Evolutionary conservation across 2,113 vertebrate species (phyloP).

Genomic region (Bungarus multicinctus): DNA sequence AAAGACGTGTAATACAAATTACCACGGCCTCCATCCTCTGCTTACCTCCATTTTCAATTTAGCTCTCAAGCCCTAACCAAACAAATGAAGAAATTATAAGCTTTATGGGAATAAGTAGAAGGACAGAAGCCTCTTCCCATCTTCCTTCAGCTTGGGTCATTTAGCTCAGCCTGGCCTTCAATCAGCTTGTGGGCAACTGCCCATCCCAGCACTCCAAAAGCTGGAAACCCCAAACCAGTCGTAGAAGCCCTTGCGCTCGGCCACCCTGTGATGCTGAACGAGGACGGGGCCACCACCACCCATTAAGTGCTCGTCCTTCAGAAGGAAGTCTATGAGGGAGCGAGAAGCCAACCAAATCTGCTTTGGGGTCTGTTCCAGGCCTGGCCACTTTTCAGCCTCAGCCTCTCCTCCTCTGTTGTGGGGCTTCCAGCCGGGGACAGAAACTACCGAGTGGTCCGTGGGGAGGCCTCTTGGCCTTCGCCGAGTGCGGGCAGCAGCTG

Average conservation of each 20-base stretch:
- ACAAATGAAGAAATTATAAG: neutral
- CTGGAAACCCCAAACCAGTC: neutral
- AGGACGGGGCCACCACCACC: neutral
- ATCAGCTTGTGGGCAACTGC: neutral
- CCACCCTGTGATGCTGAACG: neutral
- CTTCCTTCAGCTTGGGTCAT: neutral
- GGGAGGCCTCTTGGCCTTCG: neutral
- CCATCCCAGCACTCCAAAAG: neutral
- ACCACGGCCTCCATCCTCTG: neutral
- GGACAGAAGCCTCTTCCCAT: neutral
- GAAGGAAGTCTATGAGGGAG: neutral
- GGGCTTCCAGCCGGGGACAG: neutral
- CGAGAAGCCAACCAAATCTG: neutral
- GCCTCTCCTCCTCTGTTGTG: neutral
- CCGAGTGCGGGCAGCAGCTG: neutral
- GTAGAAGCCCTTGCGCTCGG: neutral
- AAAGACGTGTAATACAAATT: neutral
- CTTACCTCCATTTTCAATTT: neutral
- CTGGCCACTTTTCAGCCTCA: neutral
- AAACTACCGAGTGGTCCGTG: neutral
- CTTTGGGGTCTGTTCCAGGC: neutral
- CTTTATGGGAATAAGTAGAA: neutral
- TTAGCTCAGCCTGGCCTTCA: neutral
- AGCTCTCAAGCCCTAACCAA: neutral
- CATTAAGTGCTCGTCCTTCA: neutral